phyloP scores from a whole-genome alignment of 2,113 vertebrate genomes.

The sheep (Ovis aries) region ARS-UI_Ramb_v3.0 NC_056080.1:121863501-121864000 shows the following conservation, averaged over 20 bases:
- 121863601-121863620: background rate
- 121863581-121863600: background rate
- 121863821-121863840: conserved; percentile 97
- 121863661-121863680: background rate
- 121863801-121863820: conserved; percentile 98
- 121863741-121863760: conserved; percentile 98
- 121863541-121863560: background rate
- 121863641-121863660: background rate
- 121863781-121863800: conserved; percentile 96
- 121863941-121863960: background rate
- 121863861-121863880: conserved; percentile 97
- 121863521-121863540: background rate
- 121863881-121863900: background rate
- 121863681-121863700: background rate
- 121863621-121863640: background rate
- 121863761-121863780: conserved; percentile 96
- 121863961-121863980: background rate
- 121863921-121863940: background rate
- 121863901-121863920: background rate
- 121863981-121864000: background rate
- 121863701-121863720: background rate
- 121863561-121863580: background rate
- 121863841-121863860: conserved; percentile 97
- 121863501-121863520: background rate
- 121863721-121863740: conserved; percentile 88